A percentile compares a stretch with the other conserved stretches of the same genome.
These are phyloP conservation scores for Mimachlamys varia DNA, from an alignment of 2,888 invertebrate genomes.

Conservation along the genomic window DNA sequence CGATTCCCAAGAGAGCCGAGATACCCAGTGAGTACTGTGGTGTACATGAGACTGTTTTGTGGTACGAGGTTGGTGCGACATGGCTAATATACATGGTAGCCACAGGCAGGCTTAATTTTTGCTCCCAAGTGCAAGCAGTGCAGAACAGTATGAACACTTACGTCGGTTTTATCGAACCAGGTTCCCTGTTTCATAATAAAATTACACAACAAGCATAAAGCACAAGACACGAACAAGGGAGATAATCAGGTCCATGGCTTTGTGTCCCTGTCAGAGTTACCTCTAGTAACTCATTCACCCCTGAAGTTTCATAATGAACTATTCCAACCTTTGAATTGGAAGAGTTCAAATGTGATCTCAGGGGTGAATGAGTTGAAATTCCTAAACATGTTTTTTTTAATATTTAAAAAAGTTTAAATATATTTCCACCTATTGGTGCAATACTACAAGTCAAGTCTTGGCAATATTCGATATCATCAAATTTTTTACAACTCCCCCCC, in stretches of 20 bases:
- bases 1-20: background rate
- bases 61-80: constrained; percentile 16
- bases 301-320: no score
- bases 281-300: no score
- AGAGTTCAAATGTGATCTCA: no score
- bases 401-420: no score
- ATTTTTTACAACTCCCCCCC: no score
- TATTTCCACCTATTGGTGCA: no score
- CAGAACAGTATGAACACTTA: constrained; percentile 17
- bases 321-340: no score
- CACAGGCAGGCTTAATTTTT: background rate
- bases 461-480: no score
- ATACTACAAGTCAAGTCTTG: no score
- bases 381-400: no score
- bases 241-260: constrained; percentile 17
- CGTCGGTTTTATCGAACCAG: constrained; percentile 3
- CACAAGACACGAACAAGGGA: constrained; percentile 8
- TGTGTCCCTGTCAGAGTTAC: background rate
- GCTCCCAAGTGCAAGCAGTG: constrained; percentile 24
- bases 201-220: constrained; percentile 31
- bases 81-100: background rate
- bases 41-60: background rate
- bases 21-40: background rate
- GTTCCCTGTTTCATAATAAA: constrained; percentile 16
- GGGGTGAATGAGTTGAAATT: no score